Conservation (phyloP, 2,797 vertebrate species). For the Holocentrus rufus region DNA sequence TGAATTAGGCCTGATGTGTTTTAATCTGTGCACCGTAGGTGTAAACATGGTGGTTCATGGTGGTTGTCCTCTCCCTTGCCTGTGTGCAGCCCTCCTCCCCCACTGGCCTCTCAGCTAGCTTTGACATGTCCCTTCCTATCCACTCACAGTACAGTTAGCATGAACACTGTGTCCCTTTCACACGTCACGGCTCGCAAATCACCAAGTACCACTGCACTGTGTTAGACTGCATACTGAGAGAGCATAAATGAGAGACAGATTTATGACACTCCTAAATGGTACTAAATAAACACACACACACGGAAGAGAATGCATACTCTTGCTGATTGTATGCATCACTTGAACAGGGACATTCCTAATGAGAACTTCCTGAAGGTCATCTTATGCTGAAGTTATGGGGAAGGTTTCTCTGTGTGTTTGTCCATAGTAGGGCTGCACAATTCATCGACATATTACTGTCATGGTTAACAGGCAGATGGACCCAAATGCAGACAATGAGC, state of each 20-base stretch:
- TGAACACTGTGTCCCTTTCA: constrained; percentile 7
- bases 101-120: not conserved
- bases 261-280: not conserved
- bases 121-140: not conserved
- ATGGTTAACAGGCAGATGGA: too few relatives aligned
- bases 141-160: not conserved
- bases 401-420: too few relatives aligned
- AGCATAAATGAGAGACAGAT: not conserved
- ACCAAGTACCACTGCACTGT: not conserved
- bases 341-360: not conserved
- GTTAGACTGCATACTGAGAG: not conserved
- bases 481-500: too few relatives aligned
- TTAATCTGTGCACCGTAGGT: too few relatives aligned
- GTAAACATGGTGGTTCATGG: too few relatives aligned
- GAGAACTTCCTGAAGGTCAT: not conserved
- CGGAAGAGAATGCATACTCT: not conserved
- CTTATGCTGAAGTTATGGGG: not conserved
- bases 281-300: not conserved
- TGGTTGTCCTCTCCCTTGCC: too few relatives aligned
- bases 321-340: not conserved
- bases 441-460: too few relatives aligned
- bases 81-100: not conserved
- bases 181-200: constrained; percentile 7
- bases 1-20: too few relatives aligned
- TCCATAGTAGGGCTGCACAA: too few relatives aligned